Conservation (phyloP, 2,113 vertebrate genomes). For the Rhinogobius similis region DNA sequence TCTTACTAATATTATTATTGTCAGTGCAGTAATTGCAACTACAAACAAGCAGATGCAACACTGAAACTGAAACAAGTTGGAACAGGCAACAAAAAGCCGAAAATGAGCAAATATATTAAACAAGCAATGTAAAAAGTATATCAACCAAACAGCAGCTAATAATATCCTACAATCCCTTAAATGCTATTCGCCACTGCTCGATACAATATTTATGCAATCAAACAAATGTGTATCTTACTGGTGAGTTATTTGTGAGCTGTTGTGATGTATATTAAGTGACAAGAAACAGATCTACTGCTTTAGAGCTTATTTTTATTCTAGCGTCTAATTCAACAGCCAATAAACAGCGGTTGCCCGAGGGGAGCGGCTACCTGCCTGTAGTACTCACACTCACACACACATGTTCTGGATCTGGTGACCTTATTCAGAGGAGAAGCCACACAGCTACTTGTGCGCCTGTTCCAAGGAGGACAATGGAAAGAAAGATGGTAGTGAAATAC, state of each 20-base stretch:
- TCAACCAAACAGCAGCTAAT: too few relatives aligned
- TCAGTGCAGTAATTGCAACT: neutral
- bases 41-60: too few relatives aligned
- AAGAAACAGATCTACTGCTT: neutral
- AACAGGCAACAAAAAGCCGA: neutral
- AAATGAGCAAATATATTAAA: neutral
- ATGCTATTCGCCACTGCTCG: neutral
- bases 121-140: neutral
- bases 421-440: slow-evolving; percentile 63
- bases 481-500: neutral
- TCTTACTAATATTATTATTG: neutral
- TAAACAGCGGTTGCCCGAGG: slow-evolving; percentile 64
- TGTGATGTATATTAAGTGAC: slow-evolving; percentile 11
- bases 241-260: neutral
- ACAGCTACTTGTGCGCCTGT: slow-evolving; percentile 41
- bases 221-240: neutral
- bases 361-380: slow-evolving; percentile 57
- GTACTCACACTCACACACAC: slow-evolving; percentile 39
- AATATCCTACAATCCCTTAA: neutral
- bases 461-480: slow-evolving; percentile 25
- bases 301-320: slow-evolving; percentile 45
- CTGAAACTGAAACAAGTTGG: neutral
- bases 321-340: slow-evolving; percentile 54
- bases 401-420: slow-evolving; percentile 62
- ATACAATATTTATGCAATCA: neutral